Conservation (phyloP, 2,888 invertebrate species). For the Pandemis corylana region DNA sequence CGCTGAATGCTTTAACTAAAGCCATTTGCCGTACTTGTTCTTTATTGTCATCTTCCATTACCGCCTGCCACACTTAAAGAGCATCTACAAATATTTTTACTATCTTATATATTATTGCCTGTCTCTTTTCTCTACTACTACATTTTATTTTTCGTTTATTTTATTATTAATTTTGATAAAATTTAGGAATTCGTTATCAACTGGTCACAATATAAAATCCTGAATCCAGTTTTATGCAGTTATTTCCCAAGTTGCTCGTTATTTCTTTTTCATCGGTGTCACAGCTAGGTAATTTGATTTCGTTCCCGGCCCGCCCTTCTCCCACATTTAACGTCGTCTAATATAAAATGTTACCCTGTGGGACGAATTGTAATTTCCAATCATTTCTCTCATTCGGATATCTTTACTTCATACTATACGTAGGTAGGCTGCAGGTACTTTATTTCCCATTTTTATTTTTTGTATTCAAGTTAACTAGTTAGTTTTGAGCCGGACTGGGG, state of each 20-base stretch:
- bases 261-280: constrained; percentile 13
- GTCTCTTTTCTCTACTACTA: not conserved
- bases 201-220: not conserved
- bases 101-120: not conserved
- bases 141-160: not conserved
- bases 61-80: constrained; percentile 17
- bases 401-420: not conserved
- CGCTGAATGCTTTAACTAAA: constrained; percentile 43
- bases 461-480: too few species aligned
- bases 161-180: not conserved
- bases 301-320: not conserved
- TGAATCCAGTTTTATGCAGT: not conserved
- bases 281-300: constrained; percentile 19
- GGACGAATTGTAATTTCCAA: constrained; percentile 13
- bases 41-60: constrained; percentile 25
- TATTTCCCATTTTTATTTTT: not conserved
- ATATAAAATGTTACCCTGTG: constrained; percentile 21
- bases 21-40: constrained; percentile 17
- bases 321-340: constrained; percentile 15
- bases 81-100: constrained; percentile 11
- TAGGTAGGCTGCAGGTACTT: not conserved
- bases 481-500: too few species aligned
- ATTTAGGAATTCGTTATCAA: not conserved
- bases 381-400: constrained; percentile 7
- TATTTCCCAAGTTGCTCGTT: constrained; percentile 11